These are phyloP conservation scores for Harpalus rubripes DNA, from an alignment of 2,888 invertebrate species.

Conservation along the genomic window DNA sequence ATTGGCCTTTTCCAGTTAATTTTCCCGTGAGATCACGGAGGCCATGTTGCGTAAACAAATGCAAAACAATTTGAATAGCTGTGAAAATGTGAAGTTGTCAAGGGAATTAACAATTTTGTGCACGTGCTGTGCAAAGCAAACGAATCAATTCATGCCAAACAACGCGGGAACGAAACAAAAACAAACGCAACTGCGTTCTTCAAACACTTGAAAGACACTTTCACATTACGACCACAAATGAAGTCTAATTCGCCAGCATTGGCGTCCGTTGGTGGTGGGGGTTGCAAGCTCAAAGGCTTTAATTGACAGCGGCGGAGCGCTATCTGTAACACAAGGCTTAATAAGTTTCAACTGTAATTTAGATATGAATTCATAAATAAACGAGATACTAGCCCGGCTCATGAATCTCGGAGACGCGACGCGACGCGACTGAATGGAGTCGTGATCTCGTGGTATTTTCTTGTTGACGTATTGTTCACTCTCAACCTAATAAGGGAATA, in stretches of 20 bases:
- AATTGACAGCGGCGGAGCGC: conserved; percentile 37
- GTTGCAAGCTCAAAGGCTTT: conserved; percentile 27
- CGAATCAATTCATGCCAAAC: conserved; percentile 40
- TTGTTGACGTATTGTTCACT: conserved; percentile 50
- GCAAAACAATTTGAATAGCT: background rate
- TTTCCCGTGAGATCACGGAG: background rate
- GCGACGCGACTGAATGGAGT: background rate
- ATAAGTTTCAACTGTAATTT: conserved; percentile 65
- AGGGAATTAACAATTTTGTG: conserved; percentile 24
- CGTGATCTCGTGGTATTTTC: conserved; percentile 46
- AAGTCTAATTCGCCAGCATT: conserved; percentile 43
- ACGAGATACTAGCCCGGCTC: conserved; percentile 43
- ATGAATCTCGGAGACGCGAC: conserved; percentile 9
- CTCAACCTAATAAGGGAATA: conserved; percentile 20
- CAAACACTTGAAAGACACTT: conserved; percentile 49
- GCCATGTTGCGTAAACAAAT: background rate
- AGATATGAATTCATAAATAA: conserved; percentile 66
- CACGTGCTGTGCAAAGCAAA: conserved; percentile 23
- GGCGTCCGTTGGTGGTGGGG: conserved; percentile 24
- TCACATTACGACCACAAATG: conserved; percentile 49
- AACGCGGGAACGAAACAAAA: conserved; percentile 25
- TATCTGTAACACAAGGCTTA: conserved; percentile 62
- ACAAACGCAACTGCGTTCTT: conserved; percentile 41
- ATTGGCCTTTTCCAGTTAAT: background rate
- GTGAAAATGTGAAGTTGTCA: conserved; percentile 20